A percentile compares a stretch with the other conserved stretches of the same genome.
These are phyloP conservation scores for Lepidurus apus DNA, from an alignment of 1,140 invertebrate species.

Conservation along the genomic window DNA sequence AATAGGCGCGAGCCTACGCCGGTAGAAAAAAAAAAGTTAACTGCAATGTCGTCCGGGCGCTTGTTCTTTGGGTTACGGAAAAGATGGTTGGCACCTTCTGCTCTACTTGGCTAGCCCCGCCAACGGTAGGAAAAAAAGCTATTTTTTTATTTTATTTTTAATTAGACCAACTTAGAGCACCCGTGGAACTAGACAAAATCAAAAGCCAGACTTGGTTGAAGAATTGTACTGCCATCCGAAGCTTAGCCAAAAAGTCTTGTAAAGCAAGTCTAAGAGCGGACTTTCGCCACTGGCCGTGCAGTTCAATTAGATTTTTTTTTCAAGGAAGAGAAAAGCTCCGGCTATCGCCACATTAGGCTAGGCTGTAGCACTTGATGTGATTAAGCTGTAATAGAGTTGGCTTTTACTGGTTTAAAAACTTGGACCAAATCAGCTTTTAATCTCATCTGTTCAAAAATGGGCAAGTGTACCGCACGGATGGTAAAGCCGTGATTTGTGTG, in stretches of 20 bases:
- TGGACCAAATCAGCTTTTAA: neutral
- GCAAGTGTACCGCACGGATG: neutral
- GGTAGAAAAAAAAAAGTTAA: too few relatives aligned
- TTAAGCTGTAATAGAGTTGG: neutral
- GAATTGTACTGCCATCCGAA: neutral
- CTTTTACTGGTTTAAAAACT: neutral
- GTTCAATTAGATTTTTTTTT: neutral
- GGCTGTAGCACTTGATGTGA: neutral
- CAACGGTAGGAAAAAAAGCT: neutral
- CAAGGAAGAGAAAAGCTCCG: neutral
- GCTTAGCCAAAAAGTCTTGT: neutral
- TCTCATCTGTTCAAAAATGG: neutral
- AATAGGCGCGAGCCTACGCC: too few relatives aligned
- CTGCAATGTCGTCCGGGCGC: too few relatives aligned
- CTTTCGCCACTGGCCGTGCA: neutral
- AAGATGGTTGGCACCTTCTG: neutral
- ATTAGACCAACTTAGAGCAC: neutral
- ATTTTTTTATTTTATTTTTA: neutral
- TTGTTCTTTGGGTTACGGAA: too few relatives aligned
- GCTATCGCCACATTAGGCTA: neutral
- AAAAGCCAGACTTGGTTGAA: neutral
- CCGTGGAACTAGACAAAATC: neutral
- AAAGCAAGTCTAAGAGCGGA: neutral
- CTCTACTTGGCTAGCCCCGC: neutral
- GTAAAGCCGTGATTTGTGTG: neutral